These are phyloP conservation scores for Exephanes ischioxanthus DNA, from an alignment of 2,888 invertebrate genomes.

Conservation along the genomic window DNA sequence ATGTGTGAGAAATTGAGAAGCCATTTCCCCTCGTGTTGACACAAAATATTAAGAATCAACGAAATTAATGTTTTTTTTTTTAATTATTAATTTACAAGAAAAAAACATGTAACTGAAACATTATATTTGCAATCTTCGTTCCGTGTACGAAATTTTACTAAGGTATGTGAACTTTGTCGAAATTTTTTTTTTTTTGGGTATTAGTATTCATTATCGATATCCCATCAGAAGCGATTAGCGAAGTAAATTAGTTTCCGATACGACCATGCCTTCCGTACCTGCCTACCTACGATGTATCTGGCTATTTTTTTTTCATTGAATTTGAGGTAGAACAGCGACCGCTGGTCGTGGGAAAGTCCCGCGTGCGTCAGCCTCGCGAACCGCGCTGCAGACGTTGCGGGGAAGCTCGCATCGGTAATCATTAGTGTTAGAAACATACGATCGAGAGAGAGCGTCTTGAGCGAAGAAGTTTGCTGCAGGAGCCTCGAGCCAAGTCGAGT, in stretches of 20 bases:
- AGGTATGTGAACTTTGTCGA: not conserved
- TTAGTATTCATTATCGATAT: not conserved
- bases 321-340: conserved; percentile 8
- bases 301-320: not conserved
- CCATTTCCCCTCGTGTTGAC: not conserved
- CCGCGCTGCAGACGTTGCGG: conserved; percentile 7
- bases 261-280: not conserved
- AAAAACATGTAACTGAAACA: not conserved
- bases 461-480: conserved; percentile 31
- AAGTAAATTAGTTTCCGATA: not conserved
- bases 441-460: conserved; percentile 40
- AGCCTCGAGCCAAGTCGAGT: conserved; percentile 29
- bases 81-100: not conserved
- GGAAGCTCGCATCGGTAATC: conserved; percentile 19
- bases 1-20: not conserved
- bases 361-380: conserved; percentile 30
- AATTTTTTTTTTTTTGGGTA: not conserved
- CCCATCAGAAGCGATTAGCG: not conserved
- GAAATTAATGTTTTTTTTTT: not conserved
- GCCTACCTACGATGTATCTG: not conserved
- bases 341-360: conserved; percentile 56
- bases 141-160: not conserved
- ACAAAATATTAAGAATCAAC: not conserved
- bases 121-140: not conserved
- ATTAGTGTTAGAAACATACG: conserved; percentile 38